Evolutionary conservation across 2,113 vertebrate species (phyloP), one percentile per base, ranked within the genome.

Genomic region (Elachura formosa): DNA sequence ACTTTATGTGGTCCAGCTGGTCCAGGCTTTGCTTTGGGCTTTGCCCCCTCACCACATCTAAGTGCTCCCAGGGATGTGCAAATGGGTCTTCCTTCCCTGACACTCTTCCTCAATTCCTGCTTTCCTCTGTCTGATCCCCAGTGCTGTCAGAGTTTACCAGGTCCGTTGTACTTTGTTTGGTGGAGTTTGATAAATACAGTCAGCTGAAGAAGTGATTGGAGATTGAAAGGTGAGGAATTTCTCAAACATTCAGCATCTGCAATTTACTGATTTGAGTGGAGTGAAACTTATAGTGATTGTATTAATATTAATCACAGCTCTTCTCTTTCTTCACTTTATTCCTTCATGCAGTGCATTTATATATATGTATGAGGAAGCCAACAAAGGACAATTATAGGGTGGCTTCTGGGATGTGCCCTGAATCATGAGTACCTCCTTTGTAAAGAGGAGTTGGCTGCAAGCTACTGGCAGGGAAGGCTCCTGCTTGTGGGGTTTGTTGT

Each of bases 251-350:
- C 46, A 87, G 46, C 68, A 76, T 55, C 49, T 96, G 55, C 41
- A 84, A 54, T 92, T 90, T 86, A 73, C 78, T 91, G 71, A 87
- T 94, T 73, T 95, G 56, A 81, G 36, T 69, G 49, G 56, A 81
- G 36, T 69, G 49, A 89, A 95, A 68, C 36, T 79, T 49, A 15
- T 17, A 28, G 55, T 87, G 54, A 49, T 31, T 92, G 14, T 81
- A 84, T 91, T 75, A 89, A 78, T 68, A 89, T 76, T 94, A 91
- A 84, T 79, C 62, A 58, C 23, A 66, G 22, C n/a, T 89, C 48
- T 90, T 58, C 45, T 68, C 25, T 87, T 84, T 29, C 38, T 89
- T 89, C 11, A 40, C 21, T 68, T 87, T 28, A 45, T 71, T 87
- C 45, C 12, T 49, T 79, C 38, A 79, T 75, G 61, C 29, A 77